Conservation (phyloP, 2,113 vertebrate species). For the Cinclus mexicanus region DNA sequence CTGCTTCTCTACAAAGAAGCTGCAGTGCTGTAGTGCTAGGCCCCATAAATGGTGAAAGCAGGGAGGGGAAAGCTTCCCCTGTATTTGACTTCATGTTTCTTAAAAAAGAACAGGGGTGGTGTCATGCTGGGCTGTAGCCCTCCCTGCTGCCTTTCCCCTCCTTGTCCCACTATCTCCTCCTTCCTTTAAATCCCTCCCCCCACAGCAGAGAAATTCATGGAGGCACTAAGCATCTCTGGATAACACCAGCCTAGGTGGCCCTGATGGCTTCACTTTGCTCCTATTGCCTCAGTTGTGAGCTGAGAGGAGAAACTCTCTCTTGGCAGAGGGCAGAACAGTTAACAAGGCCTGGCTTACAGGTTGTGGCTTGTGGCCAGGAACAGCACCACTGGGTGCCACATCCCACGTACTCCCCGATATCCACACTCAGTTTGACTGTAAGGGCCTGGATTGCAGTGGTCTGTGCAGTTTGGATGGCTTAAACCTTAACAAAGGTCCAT, state of each 20-base stretch:
- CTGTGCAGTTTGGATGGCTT: neutral
- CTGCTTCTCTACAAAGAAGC: neutral
- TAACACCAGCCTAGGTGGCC: neutral
- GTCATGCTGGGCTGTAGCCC: neutral
- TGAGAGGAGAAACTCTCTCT: neutral
- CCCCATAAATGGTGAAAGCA: neutral
- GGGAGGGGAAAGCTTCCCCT: neutral
- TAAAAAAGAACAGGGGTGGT: neutral
- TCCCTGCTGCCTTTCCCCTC: neutral
- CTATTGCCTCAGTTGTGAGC: neutral
- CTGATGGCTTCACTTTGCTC: neutral
- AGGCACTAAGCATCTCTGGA: neutral
- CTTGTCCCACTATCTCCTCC: neutral
- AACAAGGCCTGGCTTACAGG: neutral
- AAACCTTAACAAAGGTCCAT: neutral
- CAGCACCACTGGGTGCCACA: neutral
- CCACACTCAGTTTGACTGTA: neutral
- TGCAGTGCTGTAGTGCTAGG: neutral
- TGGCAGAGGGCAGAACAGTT: neutral
- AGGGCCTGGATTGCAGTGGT: neutral
- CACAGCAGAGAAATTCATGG: neutral
- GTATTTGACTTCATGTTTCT: neutral
- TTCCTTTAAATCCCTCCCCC: neutral
- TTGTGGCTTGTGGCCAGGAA: neutral
- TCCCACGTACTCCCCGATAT: neutral